Base-by-base conservation (phyloP, 2,888 invertebrate genomes). In the Leptogaster cylindrica region DNA sequence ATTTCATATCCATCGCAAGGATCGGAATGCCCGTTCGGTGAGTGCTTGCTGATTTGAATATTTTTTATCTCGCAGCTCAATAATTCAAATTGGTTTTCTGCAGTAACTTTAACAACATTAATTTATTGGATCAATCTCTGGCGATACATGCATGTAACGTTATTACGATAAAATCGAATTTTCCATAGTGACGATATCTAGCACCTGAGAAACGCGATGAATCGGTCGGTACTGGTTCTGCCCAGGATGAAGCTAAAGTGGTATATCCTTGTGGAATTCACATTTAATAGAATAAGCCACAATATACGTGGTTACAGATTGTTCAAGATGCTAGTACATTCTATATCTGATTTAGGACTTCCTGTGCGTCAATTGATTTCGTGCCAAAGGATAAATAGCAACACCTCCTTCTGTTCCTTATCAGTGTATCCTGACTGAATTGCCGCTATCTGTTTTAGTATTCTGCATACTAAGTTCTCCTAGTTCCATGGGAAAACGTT, bases 401-500 rank as follows among this genome's bases (percentile, higher is more conserved):
- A 10, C 36, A 36, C 36, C 7, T 36, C 36, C 10, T n/a, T 36
- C 7, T 7, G 4, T 14, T 36, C 10, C 36, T 36, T 10, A 10
- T 6, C 36, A 36, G 36, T 14, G 10, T 36, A 14, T 36, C 12
- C 36, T 36, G 12, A 14, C n/a, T 14, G 36, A 36, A 36, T 36
- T 36, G 36, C 36, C n/a, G 4, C 36, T 36, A 36, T 36, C 36
- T 36, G 36, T 36, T 36, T 36, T 36, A 14, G 36, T 36, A 36
- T 36, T 36, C 36, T 10, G 10, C 4, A 1, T 10, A 14, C 4
- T 36, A 14, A 10, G 36, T 36, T 36, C 36, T 2, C 12, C n/a
- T 36, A 36, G 36, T 36, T 36, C 10, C 36, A 36, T 36, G 36
- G 36, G 36, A 36, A 36, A 36, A 36, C 36, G 36, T 36, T 36